Evolutionary conservation across 2,888 invertebrate genomes (phyloP).

Genomic region (Lasiommata megera): DNA sequence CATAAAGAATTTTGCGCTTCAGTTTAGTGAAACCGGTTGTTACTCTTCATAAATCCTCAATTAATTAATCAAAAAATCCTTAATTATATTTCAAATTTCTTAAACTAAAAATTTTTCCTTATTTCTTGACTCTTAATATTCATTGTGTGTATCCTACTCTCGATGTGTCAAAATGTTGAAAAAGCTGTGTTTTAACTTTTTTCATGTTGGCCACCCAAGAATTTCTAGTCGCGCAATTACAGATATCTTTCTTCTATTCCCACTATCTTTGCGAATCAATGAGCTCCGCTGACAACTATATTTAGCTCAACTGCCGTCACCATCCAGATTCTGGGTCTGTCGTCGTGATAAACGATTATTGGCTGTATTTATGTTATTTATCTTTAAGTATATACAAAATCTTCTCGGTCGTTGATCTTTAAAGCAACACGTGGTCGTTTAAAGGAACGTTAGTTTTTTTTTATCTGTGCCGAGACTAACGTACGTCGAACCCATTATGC

Average conservation of each 20-base stretch:
- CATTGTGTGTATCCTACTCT: no score
- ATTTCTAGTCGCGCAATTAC: constrained; percentile 13
- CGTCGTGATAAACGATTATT: constrained; percentile 53
- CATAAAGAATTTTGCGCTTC: no score
- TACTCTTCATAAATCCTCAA: no score
- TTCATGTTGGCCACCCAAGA: no score
- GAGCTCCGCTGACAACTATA: constrained; percentile 57
- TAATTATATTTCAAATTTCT: no score
- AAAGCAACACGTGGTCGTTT: constrained; percentile 42
- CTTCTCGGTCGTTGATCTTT: constrained; percentile 54
- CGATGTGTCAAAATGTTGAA: no score
- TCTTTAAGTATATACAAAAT: constrained; percentile 47
- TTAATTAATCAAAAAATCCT: no score
- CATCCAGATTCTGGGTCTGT: constrained; percentile 39
- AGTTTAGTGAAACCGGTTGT: no score
- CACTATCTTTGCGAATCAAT: constrained; percentile 40
- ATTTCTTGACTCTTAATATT: no score
- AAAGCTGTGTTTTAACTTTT: no score
- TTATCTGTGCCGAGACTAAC: constrained; percentile 34
- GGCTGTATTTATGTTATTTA: constrained; percentile 51
- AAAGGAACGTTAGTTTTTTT: constrained; percentile 19
- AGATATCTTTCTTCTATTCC: constrained; percentile 40
- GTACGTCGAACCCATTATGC: constrained; percentile 34
- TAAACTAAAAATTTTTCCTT: no score
- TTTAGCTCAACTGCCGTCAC: constrained; percentile 47